Conservation (phyloP, 2,888 invertebrate genomes). For the Hipparchia sbordonii region DNA sequence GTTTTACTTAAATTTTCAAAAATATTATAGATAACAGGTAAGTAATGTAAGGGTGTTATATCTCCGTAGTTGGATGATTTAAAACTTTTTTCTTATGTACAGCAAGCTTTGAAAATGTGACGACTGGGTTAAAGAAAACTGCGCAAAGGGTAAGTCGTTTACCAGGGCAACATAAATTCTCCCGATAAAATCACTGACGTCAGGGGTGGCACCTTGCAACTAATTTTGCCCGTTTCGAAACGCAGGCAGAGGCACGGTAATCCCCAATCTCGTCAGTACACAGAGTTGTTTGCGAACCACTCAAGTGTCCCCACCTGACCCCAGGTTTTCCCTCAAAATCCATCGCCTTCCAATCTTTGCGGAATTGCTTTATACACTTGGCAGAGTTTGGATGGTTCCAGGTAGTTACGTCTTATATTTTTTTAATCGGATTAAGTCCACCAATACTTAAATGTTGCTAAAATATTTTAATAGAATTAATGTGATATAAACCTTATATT, state of each 20-base stretch:
- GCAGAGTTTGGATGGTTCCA: slow-evolving; percentile 11
- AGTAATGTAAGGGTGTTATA: too few relatives aligned
- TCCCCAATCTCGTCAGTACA: slow-evolving; percentile 63
- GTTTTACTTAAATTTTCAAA: background rate
- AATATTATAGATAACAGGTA: too few relatives aligned
- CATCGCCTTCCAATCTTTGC: slow-evolving; percentile 41
- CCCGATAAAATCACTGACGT: slow-evolving; percentile 31
- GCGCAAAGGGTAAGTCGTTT: background rate
- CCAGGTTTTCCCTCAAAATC: slow-evolving; percentile 43
- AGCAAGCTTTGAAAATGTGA: too few relatives aligned
- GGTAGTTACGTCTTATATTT: background rate
- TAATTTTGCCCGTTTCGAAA: slow-evolving; percentile 38
- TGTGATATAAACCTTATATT: too few relatives aligned
- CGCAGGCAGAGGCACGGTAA: slow-evolving; percentile 50
- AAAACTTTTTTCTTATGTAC: too few relatives aligned
- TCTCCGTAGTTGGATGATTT: too few relatives aligned
- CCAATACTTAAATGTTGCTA: background rate
- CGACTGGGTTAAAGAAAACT: too few relatives aligned
- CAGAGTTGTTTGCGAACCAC: slow-evolving; percentile 56
- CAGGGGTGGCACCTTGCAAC: slow-evolving; percentile 29
- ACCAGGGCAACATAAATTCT: background rate
- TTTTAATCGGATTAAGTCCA: slow-evolving; percentile 2
- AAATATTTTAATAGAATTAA: background rate
- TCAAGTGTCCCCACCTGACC: slow-evolving; percentile 48
- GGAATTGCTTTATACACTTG: slow-evolving; percentile 42